These are phyloP conservation scores for Apamea sordens DNA, from an alignment of 2,888 invertebrate species.

Conservation along the genomic window DNA sequence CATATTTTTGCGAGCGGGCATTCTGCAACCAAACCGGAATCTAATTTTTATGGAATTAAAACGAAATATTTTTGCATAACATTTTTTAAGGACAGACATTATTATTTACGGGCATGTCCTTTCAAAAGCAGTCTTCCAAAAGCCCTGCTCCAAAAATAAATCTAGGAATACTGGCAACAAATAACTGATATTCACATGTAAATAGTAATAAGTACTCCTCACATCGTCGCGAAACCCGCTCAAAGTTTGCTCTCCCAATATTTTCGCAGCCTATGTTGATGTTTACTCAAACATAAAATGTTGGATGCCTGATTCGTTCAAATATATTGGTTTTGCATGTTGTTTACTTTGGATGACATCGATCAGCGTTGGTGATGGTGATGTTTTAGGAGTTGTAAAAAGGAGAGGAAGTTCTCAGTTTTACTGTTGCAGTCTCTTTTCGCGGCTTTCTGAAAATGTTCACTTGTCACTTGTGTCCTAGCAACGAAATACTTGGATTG, in stretches of 20 bases:
- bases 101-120: background rate
- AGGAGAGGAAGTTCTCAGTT: background rate
- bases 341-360: conserved; percentile 10
- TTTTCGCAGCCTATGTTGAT: conserved; percentile 40
- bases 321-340: conserved; percentile 32
- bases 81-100: background rate
- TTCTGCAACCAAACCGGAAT: background rate
- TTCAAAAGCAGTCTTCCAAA: background rate
- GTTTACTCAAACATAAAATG: conserved; percentile 52
- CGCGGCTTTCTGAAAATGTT: too few relatives aligned
- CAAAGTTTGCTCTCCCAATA: conserved; percentile 49
- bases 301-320: conserved; percentile 44
- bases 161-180: background rate
- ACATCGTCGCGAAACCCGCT: conserved; percentile 1
- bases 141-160: background rate
- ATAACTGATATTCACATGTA: conserved; percentile 16
- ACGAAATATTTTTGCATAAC: background rate
- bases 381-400: conserved; percentile 8
- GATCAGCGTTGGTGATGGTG: conserved; percentile 2
- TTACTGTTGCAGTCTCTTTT: too few relatives aligned
- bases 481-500: too few relatives aligned
- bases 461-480: too few relatives aligned
- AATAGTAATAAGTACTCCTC: conserved; percentile 14
- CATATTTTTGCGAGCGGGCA: background rate
- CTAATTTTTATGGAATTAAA: background rate